phyloP scores from a whole-genome alignment of 2,113 vertebrate genomes.

The Irena cyanogastra region DNA sequence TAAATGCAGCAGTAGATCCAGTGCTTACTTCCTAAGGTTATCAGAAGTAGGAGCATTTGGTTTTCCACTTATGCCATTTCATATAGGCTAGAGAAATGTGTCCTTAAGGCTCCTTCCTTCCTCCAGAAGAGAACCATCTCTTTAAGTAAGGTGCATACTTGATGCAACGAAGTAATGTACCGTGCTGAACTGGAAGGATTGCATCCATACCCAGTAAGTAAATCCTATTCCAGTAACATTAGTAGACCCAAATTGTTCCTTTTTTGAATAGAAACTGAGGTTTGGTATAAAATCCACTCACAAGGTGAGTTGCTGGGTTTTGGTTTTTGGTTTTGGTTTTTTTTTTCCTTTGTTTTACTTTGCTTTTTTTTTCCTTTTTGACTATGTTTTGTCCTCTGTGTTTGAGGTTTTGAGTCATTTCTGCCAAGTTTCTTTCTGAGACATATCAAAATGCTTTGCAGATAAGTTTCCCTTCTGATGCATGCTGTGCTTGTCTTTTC shows the following conservation, averaged over 20 bases:
- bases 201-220: neutral
- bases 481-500: slow-evolving; percentile 34
- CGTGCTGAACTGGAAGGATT: neutral
- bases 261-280: neutral
- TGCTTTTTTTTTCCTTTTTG: neutral
- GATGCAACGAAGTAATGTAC: neutral
- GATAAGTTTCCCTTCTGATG: neutral
- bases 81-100: neutral
- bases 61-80: neutral
- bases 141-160: neutral
- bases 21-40: neutral
- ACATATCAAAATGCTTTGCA: neutral
- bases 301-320: neutral
- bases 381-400: neutral
- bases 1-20: neutral
- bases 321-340: accelerated
- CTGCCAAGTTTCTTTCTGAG: neutral
- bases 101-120: neutral
- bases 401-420: neutral
- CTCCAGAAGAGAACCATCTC: neutral
- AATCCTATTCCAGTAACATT: neutral
- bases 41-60: neutral
- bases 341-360: neutral
- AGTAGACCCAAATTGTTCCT: neutral
- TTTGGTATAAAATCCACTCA: neutral